Evolutionary conservation across 1,140 invertebrate genomes (phyloP).

Genomic region (Trachelipus rathkii): DNA sequence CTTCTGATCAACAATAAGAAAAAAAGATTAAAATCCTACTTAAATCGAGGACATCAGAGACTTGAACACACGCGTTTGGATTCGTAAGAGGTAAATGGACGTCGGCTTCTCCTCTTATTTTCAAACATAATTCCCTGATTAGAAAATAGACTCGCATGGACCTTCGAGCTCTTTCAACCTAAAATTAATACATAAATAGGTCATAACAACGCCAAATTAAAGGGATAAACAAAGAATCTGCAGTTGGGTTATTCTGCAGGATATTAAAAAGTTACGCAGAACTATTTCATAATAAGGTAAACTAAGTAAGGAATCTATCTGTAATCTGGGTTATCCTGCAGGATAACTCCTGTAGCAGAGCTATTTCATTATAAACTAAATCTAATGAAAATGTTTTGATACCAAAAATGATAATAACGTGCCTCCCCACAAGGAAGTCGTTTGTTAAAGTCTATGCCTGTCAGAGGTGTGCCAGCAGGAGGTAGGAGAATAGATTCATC

Average conservation of each 20-base stretch:
- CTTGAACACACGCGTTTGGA: slow-evolving; percentile 79
- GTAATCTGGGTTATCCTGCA: no score
- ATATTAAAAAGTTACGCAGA: no score
- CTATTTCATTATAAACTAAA: no score
- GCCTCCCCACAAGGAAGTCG: slow-evolving; percentile 92
- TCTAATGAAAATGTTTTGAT: no score
- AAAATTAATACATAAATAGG: background rate
- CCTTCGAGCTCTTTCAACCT: slow-evolving; percentile 86
- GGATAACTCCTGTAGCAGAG: no score
- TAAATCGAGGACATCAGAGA: slow-evolving; percentile 50
- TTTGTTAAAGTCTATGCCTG: slow-evolving; percentile 91
- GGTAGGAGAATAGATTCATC: slow-evolving; percentile 93
- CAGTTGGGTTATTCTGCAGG: no score
- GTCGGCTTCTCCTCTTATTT: slow-evolving; percentile 75
- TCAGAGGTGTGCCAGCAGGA: slow-evolving; percentile 93
- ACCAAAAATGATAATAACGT: slow-evolving; percentile 34
- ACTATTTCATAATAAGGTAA: no score
- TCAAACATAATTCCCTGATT: slow-evolving; percentile 76
- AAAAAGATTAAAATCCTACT: slow-evolving; percentile 31
- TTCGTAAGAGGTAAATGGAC: slow-evolving; percentile 86
- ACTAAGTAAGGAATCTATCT: no score
- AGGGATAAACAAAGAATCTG: no score
- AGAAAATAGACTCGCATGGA: slow-evolving; percentile 93
- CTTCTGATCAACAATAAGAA: background rate
- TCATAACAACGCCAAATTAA: no score